Percentiles rank a stretch among this genome's conserved stretches.
These are phyloP conservation scores for Cerceris ruficornis DNA, from an alignment of 2,888 invertebrate species.

Conservation along the genomic window DNA sequence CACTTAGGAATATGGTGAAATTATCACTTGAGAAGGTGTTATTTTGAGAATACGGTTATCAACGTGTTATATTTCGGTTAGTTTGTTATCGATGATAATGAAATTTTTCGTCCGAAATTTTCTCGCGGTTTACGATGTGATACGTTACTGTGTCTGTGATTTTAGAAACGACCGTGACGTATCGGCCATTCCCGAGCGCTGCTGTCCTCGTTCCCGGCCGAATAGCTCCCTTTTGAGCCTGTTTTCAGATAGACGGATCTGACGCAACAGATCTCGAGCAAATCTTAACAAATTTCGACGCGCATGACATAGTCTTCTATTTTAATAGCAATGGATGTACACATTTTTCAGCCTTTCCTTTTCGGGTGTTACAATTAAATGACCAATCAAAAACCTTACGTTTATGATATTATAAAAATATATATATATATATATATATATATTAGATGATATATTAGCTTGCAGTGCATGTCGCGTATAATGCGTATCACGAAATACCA, in stretches of 20 bases:
- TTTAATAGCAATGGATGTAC: not conserved
- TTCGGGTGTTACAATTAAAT: too few species aligned
- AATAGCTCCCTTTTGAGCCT: constrained; percentile 51
- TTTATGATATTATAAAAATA: not conserved
- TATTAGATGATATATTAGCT: too few species aligned
- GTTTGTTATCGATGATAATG: not conserved
- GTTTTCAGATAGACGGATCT: constrained; percentile 52
- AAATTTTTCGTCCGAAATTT: constrained; percentile 1
- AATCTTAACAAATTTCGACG: constrained; percentile 23
- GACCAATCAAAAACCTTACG: not conserved
- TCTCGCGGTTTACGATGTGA: constrained; percentile 12
- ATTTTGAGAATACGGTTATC: not conserved
- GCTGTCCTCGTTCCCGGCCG: constrained; percentile 45
- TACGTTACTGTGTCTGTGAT: constrained; percentile 52
- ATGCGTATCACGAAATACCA: too few species aligned
- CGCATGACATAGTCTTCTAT: constrained; percentile 12
- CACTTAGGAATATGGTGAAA: too few species aligned
- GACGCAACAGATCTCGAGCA: constrained; percentile 46
- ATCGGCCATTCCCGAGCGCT: constrained; percentile 57
- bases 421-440: too few species aligned
- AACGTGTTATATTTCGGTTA: not conserved
- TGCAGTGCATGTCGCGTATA: too few species aligned
- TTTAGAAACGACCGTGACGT: constrained; percentile 54
- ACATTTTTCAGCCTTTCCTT: too few species aligned
- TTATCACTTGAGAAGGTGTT: not conserved